A percentile compares a stretch with the other conserved stretches of the same genome.
Conservation (phyloP, 2,113 vertebrate genomes). For the Trematocara variabile region DNA sequence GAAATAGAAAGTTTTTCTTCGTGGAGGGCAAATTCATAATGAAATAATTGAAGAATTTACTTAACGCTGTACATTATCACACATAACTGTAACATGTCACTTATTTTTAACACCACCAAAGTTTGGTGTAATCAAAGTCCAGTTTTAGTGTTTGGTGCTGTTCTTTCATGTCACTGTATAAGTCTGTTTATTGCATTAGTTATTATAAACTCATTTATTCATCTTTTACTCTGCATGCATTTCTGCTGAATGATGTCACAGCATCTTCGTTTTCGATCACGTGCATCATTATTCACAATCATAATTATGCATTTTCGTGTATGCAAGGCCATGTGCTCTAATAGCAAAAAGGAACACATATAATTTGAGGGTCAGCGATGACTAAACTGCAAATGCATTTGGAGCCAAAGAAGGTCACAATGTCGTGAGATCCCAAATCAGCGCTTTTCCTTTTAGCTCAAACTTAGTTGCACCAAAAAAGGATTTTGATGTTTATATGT, state of each 20-base stretch:
- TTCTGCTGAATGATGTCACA: neutral
- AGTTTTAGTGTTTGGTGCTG: neutral
- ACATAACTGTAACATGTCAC: neutral
- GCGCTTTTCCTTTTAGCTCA: neutral
- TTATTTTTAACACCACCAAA: neutral
- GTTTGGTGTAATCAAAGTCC: neutral
- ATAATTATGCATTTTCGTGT: neutral
- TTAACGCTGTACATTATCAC: neutral
- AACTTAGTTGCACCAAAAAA: neutral
- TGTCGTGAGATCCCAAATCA: neutral
- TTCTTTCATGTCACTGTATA: neutral
- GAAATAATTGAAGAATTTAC: neutral
- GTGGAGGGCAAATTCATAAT: neutral
- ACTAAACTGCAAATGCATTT: neutral
- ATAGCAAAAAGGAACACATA: neutral
- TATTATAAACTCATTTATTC: neutral
- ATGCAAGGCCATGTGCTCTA: neutral
- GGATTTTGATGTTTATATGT: neutral
- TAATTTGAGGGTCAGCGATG: neutral
- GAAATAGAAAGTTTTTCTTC: neutral
- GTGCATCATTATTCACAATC: neutral
- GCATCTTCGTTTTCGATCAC: neutral
- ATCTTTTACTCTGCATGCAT: neutral
- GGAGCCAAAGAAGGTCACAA: neutral
- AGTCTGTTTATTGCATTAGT: neutral